Base-by-base conservation (phyloP, 2,888 invertebrate genomes). In the Epirrhoe alternata region DNA sequence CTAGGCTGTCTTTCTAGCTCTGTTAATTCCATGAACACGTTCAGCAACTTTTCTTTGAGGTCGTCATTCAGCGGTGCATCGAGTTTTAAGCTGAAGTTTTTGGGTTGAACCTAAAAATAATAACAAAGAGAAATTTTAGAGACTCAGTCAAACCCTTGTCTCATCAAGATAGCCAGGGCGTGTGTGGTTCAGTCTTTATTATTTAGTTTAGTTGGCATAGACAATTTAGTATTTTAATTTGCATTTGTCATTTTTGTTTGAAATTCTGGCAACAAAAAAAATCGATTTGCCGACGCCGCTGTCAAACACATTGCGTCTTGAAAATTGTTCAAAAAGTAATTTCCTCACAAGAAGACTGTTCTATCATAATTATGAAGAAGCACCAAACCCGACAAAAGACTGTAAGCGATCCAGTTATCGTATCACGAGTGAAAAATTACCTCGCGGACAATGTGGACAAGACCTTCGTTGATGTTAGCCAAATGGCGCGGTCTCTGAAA, bases 401-500 rank as follows among this genome's bases (percentile, higher is more conserved):
- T 68, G 71, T 92, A 50, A 90, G 84, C 77, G 95, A 95, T 80
- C 94, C 94, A 5, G 80, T 94, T 45, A 94, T 95, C 70, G 94
- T 95, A 64, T 93, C 94, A 74, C 94, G 95, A 62, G 95, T 95
- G 35, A 95, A 94, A 83, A 94, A 97, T 94, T 97, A 97, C 85
- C 94, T 97, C 78, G 96, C 96, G 72, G 96, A 96, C 77, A 97
- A 97, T 91, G 96, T 96, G 70, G 96, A 97, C 78, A 96, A 96
- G 87, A 96, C 96, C 6, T 97, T 96, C 84, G 95, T 97, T 73
- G 97, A 97, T 94, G 96, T 97, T 65, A 95, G 96, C 82, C 95
- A 96, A 81, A 97, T 98, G 97, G 96, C 97, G 76, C 96, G 96
- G 84, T 95, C 95, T 76, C 94, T 98, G 60, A 96, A 97, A 90